Base-by-base conservation (phyloP, 2,113 vertebrate species). In the Bolborhynchus lineola region DNA sequence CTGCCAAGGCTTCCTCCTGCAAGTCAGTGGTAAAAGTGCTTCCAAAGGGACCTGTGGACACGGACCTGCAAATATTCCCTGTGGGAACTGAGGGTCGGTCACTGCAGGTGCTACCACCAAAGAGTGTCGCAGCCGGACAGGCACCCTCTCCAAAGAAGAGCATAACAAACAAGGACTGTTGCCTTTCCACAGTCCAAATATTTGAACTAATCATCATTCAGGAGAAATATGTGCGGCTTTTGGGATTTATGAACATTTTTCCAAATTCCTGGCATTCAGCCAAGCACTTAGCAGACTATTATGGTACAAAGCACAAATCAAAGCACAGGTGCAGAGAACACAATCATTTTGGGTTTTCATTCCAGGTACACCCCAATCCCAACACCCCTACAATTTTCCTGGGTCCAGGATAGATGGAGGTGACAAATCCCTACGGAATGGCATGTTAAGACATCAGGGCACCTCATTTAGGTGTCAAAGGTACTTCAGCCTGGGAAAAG, bases 1-100 rank as follows among this genome's bases (percentile, higher is more conserved):
- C 62, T 39, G 6, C 1, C 37, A 16, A 28, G 28, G 17, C n/a
- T 71, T 59, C 59, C 33, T 49, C 42, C 64, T 44, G 29, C 60
- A 50, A 28, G 24, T 2, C 23, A 7, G 29, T 0, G 8, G 75
- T 67, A 55, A 16, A 60, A 88, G 49, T 1, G 8, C 18, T n/a
- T 14, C 33, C 70, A 59, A 53, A 8, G 7, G 10, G 10, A 3
- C 2, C 25, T 1, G 1, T 0, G 11, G 6, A 19, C 29, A 13
- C 2, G 8, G 53, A 64, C 59, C 82, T 41, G 9, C 78, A 53
- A 31, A 9, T 60, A n/a, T 17, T 7, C 33, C 74, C 91, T 46
- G 74, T 18, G 11, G 6, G 7, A 31, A 6, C 28, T 4, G n/a
- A 28, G 14, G 55, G 29, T 33, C 5, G n/a, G 19, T 29, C 53